phyloP scores from a whole-genome alignment of 2,797 vertebrate genomes.

The Sebastes cheni region DNA sequence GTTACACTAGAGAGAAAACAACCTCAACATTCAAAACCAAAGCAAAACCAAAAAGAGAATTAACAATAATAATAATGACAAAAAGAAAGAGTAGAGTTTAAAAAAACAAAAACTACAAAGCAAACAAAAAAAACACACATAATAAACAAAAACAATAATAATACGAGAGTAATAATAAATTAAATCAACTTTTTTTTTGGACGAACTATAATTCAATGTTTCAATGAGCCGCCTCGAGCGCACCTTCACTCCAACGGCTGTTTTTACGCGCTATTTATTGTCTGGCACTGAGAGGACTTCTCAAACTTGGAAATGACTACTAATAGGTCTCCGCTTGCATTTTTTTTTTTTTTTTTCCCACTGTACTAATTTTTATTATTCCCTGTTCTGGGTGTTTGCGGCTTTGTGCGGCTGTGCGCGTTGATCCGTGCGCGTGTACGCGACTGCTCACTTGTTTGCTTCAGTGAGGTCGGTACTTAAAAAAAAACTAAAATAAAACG shows the following conservation, averaged over 20 bases:
- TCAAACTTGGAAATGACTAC: conserved; percentile 43
- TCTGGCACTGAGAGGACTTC: conserved; percentile 32
- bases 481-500: not conserved
- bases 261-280: conserved; percentile 50
- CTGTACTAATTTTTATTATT: conserved; percentile 48
- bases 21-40: no score
- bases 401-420: conserved; percentile 1
- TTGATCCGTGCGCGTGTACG: not conserved
- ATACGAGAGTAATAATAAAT: no score
- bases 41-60: no score
- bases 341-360: not conserved
- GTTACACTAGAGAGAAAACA: no score
- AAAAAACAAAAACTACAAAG: no score
- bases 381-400: conserved; percentile 3
- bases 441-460: conserved; percentile 24
- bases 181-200: not conserved
- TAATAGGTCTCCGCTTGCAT: conserved; percentile 25
- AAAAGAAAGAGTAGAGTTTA: no score
- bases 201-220: conserved; percentile 47
- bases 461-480: not conserved
- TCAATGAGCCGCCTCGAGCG: conserved; percentile 54
- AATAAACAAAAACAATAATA: no score
- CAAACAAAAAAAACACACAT: no score
- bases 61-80: no score
- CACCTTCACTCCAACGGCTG: conserved; percentile 35